phyloP scores from a whole-genome alignment of 2,797 vertebrate species.

The Lithobates pipiens region DNA sequence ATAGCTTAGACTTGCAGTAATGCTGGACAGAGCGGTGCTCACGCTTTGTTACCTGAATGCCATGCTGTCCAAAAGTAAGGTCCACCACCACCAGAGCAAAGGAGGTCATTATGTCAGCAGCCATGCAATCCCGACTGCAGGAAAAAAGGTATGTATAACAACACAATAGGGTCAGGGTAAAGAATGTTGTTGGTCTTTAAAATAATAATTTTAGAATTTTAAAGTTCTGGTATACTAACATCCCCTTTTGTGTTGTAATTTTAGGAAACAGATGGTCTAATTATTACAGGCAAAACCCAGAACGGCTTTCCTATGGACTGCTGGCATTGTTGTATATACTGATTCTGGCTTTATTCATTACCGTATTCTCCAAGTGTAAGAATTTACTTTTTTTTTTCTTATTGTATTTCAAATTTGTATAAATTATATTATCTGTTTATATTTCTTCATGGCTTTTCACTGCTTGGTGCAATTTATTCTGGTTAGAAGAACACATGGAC shows the following conservation, averaged over 20 bases:
- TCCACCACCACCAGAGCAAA: too few relatives aligned
- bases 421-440: too few relatives aligned
- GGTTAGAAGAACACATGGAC: too few relatives aligned
- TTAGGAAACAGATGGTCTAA: constrained; percentile 20
- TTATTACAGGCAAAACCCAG: constrained; percentile 19
- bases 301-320: constrained; percentile 39
- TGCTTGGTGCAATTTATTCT: too few relatives aligned
- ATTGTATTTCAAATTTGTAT: neutral
- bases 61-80: too few relatives aligned
- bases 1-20: neutral
- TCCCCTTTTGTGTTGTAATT: neutral
- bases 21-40: neutral
- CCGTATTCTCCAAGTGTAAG: constrained; percentile 62
- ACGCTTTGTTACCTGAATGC: neutral
- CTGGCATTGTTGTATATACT: constrained; percentile 63
- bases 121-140: neutral
- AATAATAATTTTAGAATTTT: neutral
- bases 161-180: neutral
- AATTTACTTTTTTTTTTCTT: neutral
- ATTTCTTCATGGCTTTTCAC: too few relatives aligned
- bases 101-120: too few relatives aligned
- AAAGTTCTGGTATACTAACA: neutral
- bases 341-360: constrained; percentile 51
- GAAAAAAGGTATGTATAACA: neutral
- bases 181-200: neutral